These are phyloP conservation scores for Pangasianodon gigas DNA, from an alignment of 2,113 vertebrate genomes.

Conservation along the genomic window DNA sequence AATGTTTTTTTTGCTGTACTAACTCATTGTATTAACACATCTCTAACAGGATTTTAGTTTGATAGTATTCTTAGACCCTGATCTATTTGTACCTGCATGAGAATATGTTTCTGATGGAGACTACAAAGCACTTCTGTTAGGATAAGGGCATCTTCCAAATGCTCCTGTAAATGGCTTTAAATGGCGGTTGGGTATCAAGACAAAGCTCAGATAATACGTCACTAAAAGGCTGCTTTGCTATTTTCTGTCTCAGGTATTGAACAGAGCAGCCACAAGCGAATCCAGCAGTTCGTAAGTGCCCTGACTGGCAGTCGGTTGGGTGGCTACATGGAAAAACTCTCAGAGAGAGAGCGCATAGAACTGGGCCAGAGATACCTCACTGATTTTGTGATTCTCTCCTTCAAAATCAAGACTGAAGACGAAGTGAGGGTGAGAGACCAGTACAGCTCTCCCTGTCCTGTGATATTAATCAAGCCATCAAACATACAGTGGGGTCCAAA, in stretches of 20 bases:
- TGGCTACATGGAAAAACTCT: slow-evolving; percentile 58
- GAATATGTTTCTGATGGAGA: not conserved
- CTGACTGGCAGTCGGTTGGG: slow-evolving; percentile 63
- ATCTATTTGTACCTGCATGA: not conserved
- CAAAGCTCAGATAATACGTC: not conserved
- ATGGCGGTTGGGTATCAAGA: not conserved
- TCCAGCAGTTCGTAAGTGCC: slow-evolving; percentile 66
- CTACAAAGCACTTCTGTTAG: not conserved
- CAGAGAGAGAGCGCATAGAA: slow-evolving; percentile 52
- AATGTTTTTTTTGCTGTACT: not conserved
- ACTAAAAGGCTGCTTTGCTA: not conserved
- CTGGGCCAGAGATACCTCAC: slow-evolving; percentile 59
- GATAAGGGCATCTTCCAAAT: not conserved
- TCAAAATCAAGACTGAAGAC: slow-evolving; percentile 63
- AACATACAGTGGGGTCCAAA: not conserved
- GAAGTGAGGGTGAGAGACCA: slow-evolving; percentile 58
- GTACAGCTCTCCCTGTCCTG: slow-evolving; percentile 14
- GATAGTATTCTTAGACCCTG: not conserved
- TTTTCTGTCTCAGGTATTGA: slow-evolving; percentile 53
- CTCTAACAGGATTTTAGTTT: not conserved
- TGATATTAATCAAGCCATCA: not conserved
- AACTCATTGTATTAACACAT: not conserved
- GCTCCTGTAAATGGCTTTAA: not conserved
- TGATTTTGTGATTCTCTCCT: slow-evolving; percentile 69
- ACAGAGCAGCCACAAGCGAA: slow-evolving; percentile 52